These are phyloP conservation scores for Porites cylindrica DNA, from an alignment of 92 coral and sea anemone species.

Conservation along the genomic window DNA sequence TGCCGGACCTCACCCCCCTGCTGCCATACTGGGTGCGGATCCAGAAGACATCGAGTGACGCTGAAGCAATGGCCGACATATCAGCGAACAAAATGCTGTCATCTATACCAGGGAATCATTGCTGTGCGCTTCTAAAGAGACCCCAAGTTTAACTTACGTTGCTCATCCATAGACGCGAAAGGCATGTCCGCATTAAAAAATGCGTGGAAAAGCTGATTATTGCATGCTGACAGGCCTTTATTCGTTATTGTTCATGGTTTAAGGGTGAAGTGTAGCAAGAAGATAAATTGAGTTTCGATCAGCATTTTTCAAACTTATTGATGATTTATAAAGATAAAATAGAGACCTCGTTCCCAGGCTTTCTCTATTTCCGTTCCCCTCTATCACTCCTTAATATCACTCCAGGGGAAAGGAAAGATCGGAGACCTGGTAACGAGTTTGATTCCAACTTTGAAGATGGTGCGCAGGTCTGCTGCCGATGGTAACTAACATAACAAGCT, in stretches of 20 bases:
- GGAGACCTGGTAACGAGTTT: too few relatives aligned
- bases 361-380: too few relatives aligned
- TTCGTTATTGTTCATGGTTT: not conserved
- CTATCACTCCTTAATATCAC: too few relatives aligned
- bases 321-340: too few relatives aligned
- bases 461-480: too few relatives aligned
- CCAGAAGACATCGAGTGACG: constrained; percentile 87
- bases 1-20: constrained; percentile 97
- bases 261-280: not conserved
- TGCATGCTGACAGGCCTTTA: not conserved
- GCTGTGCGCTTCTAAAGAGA: too few relatives aligned
- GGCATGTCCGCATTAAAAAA: not conserved
- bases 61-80: not conserved
- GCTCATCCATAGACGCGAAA: too few relatives aligned
- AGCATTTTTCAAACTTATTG: too few relatives aligned
- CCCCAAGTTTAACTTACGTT: not conserved
- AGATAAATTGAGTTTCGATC: not conserved
- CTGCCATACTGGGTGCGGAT: constrained; percentile 89
- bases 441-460: too few relatives aligned
- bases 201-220: not conserved
- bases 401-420: too few relatives aligned
- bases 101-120: not conserved
- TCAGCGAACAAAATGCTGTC: not conserved
- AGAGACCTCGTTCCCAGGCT: too few relatives aligned
- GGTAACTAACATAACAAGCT: too few relatives aligned